Evolutionary conservation across 2,888 invertebrate genomes (phyloP), one percentile per base, ranked within the genome.

Genomic region (Drosophila meridionalis): DNA sequence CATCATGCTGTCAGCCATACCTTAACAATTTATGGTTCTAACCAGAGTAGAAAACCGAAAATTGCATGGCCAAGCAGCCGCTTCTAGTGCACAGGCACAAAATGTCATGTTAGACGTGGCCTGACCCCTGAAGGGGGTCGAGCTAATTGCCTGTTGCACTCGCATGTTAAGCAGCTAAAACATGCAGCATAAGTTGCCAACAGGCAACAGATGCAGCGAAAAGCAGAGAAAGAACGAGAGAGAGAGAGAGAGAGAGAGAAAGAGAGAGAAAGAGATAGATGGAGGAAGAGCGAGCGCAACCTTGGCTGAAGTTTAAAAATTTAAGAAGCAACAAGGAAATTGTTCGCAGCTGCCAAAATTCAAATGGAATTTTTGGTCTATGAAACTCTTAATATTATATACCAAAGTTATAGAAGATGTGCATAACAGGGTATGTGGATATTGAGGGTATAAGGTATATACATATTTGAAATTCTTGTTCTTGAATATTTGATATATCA

Each of bases 81-180:
- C 36, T n/a, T 4, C 36, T 36, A 11, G 3, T n/a, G 11, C n/a
- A 28, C n/a, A 4, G 36, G 11, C 40, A 45, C 40, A 40, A n/a
- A 47, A 47, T 50, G 38, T 59, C 60, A 50, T 60, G 60, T 59
- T 38, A 20, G 38, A 55, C 61, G 12, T 34, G 32, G 34, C 32
- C 38, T 32, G 4, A 12, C 30, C 48, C 40, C 40, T 30, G 32
- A 14, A 58, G 45, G 11, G 34, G 34, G 11, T 26, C n/a, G n/a
- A 11, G 42, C 42, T 62, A 55, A 55, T 55, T 62, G 61, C 55
- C 42, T 52, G 61, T 61, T 57, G 48, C 64, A 60, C 52, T 43
- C 42, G 34, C 65, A 60, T 65, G 65, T 65, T 65, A 60, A 43
- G 50, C 65, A 65, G 60, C 28, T 42, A 11, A 48, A 60, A 60